Percentiles rank a stretch among this genome's conserved stretches.
Evolutionary conservation across 1,140 invertebrate species (phyloP).

Genomic region (Meloidogyne exigua): DNA sequence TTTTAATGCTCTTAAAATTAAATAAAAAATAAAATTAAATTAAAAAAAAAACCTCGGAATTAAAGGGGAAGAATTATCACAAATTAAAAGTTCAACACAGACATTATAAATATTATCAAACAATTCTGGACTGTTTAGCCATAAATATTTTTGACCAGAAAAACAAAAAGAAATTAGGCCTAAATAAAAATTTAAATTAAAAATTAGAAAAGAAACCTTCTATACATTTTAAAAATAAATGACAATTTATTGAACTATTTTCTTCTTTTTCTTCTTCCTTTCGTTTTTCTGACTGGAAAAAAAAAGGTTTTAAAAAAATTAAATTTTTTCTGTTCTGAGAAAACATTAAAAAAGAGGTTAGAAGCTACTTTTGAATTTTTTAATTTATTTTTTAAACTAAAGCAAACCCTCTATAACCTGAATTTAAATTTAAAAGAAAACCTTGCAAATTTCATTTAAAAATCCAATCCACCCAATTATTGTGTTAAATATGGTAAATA

Average conservation of each 20-base stretch:
- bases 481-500: constrained; percentile 35
- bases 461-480: constrained; percentile 34
- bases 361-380: too few species aligned
- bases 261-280: background rate
- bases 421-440: too few species aligned
- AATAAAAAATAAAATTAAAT: background rate
- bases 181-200: background rate
- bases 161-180: constrained; percentile 27
- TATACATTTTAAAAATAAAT: constrained; percentile 14
- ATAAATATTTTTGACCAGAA: constrained; percentile 30
- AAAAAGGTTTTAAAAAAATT: too few species aligned
- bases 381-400: too few species aligned
- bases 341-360: too few species aligned
- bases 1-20: constrained; percentile 18
- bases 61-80: constrained; percentile 3
- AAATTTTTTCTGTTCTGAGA: too few species aligned
- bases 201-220: constrained; percentile 2
- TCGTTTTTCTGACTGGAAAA: background rate
- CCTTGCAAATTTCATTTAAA: constrained; percentile 13
- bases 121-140: constrained; percentile 37
- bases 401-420: too few species aligned
- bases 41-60: background rate
- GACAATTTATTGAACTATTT: background rate
- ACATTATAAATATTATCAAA: constrained; percentile 29
- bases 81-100: constrained; percentile 17